Base-by-base conservation (phyloP, 2,113 vertebrate genomes). In the Sitta europaea region DNA sequence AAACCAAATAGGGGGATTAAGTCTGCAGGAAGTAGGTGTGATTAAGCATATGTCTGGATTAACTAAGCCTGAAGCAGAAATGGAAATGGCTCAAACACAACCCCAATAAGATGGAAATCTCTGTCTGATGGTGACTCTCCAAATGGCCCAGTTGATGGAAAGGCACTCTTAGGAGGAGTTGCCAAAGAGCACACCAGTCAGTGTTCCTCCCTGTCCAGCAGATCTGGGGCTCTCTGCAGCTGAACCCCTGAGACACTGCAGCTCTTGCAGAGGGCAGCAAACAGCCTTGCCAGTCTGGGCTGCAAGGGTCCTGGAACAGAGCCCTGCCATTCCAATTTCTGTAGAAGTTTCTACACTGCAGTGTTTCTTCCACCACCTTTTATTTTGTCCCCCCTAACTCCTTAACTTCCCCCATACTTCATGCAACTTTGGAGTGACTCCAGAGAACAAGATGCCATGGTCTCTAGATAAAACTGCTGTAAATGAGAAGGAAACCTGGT, bases 361-460 rank as follows among this genome's bases (percentile, higher is more conserved):
- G 7, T 42, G 21, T 47, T 88, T 22, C 22, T 80, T 15, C 7
- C 55, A 11, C 27, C 45, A 14, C 23, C 6, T 13, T 55, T 53
- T n/a, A n/a, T 6, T 12, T 5, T 4, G 1, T 2, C 8, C 14
- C 7, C 5, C 28, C 58, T 38, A 67, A 24, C 29, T 23, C 14
- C 3, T 9, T 38, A 54, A 33, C n/a, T 47, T 63, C 28, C 9
- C 40, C 40, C 10, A 33, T 54, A 62, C n/a, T n/a, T 85, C 28
- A 9, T 18, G 12, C 47, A 54, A 79, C 24, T 94, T 75, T 38
- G 54, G 58, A 81, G 21, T 17, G 28, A 72, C 14, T 87, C n/a
- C n/a, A 68, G 27, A 90, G 47, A 77, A 86, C 24, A 70, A 79
- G 33, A 73, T 24, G 31, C 35, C 70, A 61, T 51, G 21, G 4